These are phyloP conservation scores for Gallinago solitaria DNA, from an alignment of 2,797 vertebrate genomes.

Conservation along the genomic window DNA sequence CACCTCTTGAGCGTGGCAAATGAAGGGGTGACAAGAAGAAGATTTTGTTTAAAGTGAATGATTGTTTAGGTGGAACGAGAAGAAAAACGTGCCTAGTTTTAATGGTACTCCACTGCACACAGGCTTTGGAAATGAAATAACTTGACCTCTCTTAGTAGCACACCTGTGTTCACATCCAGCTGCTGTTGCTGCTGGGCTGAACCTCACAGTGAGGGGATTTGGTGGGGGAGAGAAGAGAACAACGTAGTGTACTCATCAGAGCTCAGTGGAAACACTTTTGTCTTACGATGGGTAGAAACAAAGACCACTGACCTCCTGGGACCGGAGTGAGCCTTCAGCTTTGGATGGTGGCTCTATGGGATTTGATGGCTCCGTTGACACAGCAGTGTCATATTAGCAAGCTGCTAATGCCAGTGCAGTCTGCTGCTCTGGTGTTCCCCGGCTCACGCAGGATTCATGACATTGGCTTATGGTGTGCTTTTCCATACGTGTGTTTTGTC, in stretches of 20 bases:
- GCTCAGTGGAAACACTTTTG: neutral
- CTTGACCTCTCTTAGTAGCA: neutral
- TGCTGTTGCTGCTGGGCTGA: neutral
- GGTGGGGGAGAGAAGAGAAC: neutral
- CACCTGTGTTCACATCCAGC: neutral
- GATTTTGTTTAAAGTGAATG: neutral
- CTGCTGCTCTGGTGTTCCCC: neutral
- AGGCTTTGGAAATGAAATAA: neutral
- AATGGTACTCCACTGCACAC: neutral
- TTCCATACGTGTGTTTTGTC: neutral
- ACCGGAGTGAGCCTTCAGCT: neutral
- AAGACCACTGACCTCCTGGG: neutral
- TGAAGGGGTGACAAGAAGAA: neutral
- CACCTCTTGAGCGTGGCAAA: neutral
- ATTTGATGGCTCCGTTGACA: neutral
- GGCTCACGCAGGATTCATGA: rapidly evolving
- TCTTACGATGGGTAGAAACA: neutral
- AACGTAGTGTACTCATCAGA: neutral
- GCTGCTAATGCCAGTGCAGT: neutral
- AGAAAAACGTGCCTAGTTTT: neutral
- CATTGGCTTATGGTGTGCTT: neutral
- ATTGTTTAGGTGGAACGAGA: neutral
- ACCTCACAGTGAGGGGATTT: neutral
- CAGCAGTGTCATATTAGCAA: neutral
- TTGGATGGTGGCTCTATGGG: neutral